phyloP scores from a whole-genome alignment of 2,797 vertebrate genomes.

The Alauda arvensis region DNA sequence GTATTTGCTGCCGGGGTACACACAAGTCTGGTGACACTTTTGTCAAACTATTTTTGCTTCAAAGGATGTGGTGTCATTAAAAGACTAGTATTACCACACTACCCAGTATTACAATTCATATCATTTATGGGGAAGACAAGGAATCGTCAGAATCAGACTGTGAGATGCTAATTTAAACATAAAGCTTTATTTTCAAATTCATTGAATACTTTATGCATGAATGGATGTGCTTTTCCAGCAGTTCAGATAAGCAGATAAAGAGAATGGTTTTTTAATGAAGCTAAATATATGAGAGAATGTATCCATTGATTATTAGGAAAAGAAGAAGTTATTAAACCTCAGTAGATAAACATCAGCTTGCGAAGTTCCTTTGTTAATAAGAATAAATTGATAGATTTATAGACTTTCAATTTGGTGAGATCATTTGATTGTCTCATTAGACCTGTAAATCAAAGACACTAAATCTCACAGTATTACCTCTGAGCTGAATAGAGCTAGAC shows the following conservation, averaged over 20 bases:
- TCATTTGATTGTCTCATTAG: conserved; percentile 21
- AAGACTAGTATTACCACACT: not conserved
- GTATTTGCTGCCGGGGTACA: conserved; percentile 15
- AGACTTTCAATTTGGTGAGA: not conserved
- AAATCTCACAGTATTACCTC: conserved; percentile 11
- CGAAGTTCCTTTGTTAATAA: conserved; percentile 30
- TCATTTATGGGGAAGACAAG: not conserved
- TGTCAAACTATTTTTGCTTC: conserved; percentile 16
- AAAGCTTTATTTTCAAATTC: conserved; percentile 13
- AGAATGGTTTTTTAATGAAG: not conserved
- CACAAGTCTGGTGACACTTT: conserved; percentile 7
- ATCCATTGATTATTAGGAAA: conserved; percentile 17
- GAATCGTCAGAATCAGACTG: not conserved
- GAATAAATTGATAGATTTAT: conserved; percentile 36
- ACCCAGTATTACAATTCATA: not conserved
- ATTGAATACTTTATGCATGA: not conserved
- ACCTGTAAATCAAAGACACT: conserved; percentile 21
- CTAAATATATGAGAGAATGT: not conserved
- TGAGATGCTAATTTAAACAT: not conserved
- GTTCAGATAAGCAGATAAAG: conserved; percentile 11
- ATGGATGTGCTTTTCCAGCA: not conserved
- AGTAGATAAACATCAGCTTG: conserved; percentile 13
- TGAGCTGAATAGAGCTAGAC: conserved; percentile 37
- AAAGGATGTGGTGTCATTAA: not conserved
- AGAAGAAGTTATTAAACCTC: not conserved